Percentiles rank a stretch among this genome's conserved stretches.
phyloP scores from a whole-genome alignment of 2,888 invertebrate species.

The Caenorhabditis becei region DNA sequence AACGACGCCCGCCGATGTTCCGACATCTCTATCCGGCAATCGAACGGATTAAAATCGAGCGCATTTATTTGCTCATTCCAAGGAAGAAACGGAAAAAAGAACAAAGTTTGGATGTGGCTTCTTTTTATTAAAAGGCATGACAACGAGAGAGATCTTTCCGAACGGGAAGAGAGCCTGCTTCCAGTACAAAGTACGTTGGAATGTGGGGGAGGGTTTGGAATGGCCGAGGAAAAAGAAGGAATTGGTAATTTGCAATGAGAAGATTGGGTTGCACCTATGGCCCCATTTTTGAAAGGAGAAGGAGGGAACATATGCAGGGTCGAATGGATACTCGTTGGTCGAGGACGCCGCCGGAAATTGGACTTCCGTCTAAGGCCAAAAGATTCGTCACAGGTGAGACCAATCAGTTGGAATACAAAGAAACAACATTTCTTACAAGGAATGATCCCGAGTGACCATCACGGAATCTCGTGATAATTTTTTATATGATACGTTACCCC shows the following conservation, averaged over 20 bases:
- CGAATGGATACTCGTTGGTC: constrained; percentile 15
- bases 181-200: constrained; percentile 25
- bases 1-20: constrained; percentile 23
- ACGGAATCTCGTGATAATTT: too few species aligned
- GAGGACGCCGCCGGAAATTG: constrained; percentile 32
- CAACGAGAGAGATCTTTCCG: background rate
- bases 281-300: background rate
- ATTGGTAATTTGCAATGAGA: constrained; percentile 29
- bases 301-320: constrained; percentile 5
- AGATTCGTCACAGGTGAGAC: constrained; percentile 4
- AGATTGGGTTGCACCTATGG: constrained; percentile 32
- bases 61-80: background rate
- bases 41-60: constrained; percentile 8
- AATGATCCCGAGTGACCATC: too few species aligned
- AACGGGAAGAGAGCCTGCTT: background rate
- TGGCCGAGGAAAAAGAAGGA: constrained; percentile 6
- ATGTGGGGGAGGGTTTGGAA: background rate
- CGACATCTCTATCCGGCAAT: constrained; percentile 2
- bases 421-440: background rate
- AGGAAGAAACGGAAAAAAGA: constrained; percentile 8
- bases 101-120: constrained; percentile 13
- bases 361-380: constrained; percentile 35
- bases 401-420: constrained; percentile 4
- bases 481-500: too few species aligned
- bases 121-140: constrained; percentile 23